Evolutionary conservation across 2,113 vertebrate genomes (phyloP), one percentile per base, ranked within the genome.

Genomic region (Sialia sialis): DNA sequence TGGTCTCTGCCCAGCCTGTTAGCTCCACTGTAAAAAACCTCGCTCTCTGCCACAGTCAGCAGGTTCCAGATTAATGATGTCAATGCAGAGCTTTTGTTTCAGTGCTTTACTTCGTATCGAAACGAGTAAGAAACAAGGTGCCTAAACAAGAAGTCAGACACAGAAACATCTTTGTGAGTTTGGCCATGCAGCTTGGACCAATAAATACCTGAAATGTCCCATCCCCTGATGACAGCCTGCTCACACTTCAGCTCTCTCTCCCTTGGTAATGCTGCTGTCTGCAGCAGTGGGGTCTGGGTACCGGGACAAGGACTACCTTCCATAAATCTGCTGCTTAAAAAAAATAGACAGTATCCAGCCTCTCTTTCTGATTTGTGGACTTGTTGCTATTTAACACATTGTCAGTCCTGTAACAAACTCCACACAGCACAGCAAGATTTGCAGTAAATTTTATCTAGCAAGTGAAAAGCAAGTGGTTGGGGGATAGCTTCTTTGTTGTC

Each of bases 11-110:
- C 84, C 76, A 91, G 73, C 32, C 89, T 44, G 1, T 77, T 76
- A 92, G 39, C 39, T 66, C 63, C 9, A 13, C 29, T 7, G 2
- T 39, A 34, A 94, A 90, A 16, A 17, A 20, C 25, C 13, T 64
- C 3, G 0, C 22, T 62, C 63, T 82, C 76, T 64, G 36, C 54
- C 0, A 0, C 62, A 38, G 26, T 34, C 74, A 66, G 60, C 1
- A 0, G 30, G 36, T 79, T 44, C 36, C 63, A 64, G 59, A 55
- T 77, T 89, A 88, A 77, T 36, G 38, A 22, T 0, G 1, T 59
- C 58, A 39, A 11, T 16, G n/a, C 32, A 60, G 44, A 60, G 58
- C 25, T 95, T 86, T 85, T 84, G 51, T 87, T 84, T 89, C 94
- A 81, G n/a, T 0, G 6, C 41, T 84, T 81, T 54, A 87, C 76